Conservation (phyloP, 2,888 invertebrate species). For the Orthosia gothica region DNA sequence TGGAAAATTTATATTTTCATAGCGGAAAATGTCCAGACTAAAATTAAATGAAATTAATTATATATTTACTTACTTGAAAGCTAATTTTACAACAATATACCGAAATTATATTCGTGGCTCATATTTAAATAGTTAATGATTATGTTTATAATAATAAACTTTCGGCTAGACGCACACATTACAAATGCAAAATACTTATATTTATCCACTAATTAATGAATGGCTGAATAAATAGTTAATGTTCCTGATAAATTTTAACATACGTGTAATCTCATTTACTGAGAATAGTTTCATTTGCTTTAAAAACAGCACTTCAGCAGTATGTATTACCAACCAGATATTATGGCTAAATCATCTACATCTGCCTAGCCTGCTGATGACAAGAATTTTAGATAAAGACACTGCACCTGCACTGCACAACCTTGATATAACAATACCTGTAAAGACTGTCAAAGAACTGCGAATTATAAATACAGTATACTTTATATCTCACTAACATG, state of each 20-base stretch:
- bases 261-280: background rate
- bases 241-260: background rate
- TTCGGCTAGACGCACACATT: constrained; percentile 11
- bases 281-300: background rate
- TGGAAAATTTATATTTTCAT: no score
- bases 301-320: no score
- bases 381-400: no score
- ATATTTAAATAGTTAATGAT: constrained; percentile 4
- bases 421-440: background rate
- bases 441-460: background rate
- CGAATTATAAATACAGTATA: no score
- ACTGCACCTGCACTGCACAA: no score
- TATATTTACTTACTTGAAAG: background rate
- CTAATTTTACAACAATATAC: background rate
- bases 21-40: no score
- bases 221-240: background rate
- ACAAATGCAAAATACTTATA: constrained; percentile 1
- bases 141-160: constrained; percentile 9
- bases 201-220: constrained; percentile 8
- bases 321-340: no score
- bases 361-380: no score
- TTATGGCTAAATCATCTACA: no score
- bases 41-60: background rate
- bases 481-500: no score
- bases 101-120: background rate